phyloP scores from a whole-genome alignment of 1,140 invertebrate species.

The Cydia amplana region DNA sequence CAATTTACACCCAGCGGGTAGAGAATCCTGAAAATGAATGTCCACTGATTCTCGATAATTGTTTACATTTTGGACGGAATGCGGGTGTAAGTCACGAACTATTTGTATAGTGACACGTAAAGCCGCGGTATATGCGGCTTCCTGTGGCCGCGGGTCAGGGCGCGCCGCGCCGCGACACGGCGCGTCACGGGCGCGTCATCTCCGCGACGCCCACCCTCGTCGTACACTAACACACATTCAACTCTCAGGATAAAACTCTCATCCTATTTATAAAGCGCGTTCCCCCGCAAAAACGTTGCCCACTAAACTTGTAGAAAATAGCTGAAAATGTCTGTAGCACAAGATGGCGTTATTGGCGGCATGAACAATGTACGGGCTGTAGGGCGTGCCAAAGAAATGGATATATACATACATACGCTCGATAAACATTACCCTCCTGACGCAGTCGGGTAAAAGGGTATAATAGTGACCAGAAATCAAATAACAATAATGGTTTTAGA shows the following conservation, averaged over 20 bases:
- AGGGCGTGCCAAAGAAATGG: too few species aligned
- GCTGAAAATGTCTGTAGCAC: too few species aligned
- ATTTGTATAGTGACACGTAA: constrained; percentile 51
- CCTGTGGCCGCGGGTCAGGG: constrained; percentile 42
- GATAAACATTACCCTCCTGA: too few species aligned
- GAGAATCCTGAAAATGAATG: background rate
- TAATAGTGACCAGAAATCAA: too few species aligned
- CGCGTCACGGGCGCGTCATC: constrained; percentile 33
- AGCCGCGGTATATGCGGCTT: constrained; percentile 40
- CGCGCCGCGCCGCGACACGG: constrained; percentile 24
- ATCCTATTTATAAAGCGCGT: constrained; percentile 49
- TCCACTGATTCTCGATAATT: constrained; percentile 39
- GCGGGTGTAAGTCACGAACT: constrained; percentile 51
- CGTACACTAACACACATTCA: constrained; percentile 50
- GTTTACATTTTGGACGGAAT: constrained; percentile 48
- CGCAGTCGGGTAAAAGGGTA: too few species aligned
- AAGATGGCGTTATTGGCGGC: too few species aligned
- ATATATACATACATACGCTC: too few species aligned
- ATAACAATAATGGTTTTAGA: too few species aligned
- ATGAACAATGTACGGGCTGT: too few species aligned
- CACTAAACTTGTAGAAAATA: background rate
- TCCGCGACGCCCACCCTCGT: constrained; percentile 41
- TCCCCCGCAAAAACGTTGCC: background rate
- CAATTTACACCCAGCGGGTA: background rate
- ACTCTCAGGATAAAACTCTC: constrained; percentile 46